A percentile compares a stretch with the other conserved stretches of the same genome.
Evolutionary conservation across 2,113 vertebrate species (phyloP).

Genomic region (Puntigrus tetrazona): DNA sequence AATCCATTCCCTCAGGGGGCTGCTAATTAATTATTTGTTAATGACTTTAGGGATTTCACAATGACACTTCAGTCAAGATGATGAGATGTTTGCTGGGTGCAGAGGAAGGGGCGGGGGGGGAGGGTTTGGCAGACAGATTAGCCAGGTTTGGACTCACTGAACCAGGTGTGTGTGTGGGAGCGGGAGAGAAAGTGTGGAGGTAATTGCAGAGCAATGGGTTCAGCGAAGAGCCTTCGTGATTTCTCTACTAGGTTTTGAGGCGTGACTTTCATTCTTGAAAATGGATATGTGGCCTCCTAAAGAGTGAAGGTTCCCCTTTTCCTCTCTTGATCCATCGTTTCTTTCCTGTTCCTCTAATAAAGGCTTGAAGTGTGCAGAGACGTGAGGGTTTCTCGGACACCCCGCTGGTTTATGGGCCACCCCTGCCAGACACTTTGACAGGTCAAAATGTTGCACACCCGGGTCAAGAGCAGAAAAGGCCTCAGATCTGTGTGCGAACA

Average conservation of each 20-base stretch:
- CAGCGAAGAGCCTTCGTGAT: conserved; percentile 16
- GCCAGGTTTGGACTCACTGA: conserved; percentile 35
- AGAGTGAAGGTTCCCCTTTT: conserved; percentile 13
- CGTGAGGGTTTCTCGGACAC: conserved; percentile 20
- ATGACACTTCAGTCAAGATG: conserved; percentile 36
- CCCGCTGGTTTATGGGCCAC: conserved; percentile 41
- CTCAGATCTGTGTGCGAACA: neutral
- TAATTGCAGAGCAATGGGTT: conserved; percentile 29
- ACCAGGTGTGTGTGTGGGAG: conserved; percentile 33
- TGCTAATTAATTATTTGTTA: conserved; percentile 58
- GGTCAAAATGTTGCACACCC: conserved; percentile 33
- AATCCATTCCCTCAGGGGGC: conserved; percentile 34
- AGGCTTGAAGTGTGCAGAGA: conserved; percentile 39
- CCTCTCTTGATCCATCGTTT: conserved; percentile 2
- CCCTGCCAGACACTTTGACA: conserved; percentile 25
- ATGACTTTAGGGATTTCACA: conserved; percentile 50
- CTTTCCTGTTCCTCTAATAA: conserved; percentile 43
- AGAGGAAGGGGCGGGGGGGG: conserved; percentile 15
- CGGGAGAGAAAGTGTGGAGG: neutral
- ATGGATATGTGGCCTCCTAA: conserved; percentile 34
- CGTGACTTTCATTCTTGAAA: neutral
- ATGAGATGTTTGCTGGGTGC: conserved; percentile 27
- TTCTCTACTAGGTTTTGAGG: conserved; percentile 1
- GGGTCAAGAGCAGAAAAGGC: conserved; percentile 13
- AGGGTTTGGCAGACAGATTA: conserved; percentile 33